phyloP scores from a whole-genome alignment of 1,140 invertebrate genomes.

The Camponotus vicinus region DNA sequence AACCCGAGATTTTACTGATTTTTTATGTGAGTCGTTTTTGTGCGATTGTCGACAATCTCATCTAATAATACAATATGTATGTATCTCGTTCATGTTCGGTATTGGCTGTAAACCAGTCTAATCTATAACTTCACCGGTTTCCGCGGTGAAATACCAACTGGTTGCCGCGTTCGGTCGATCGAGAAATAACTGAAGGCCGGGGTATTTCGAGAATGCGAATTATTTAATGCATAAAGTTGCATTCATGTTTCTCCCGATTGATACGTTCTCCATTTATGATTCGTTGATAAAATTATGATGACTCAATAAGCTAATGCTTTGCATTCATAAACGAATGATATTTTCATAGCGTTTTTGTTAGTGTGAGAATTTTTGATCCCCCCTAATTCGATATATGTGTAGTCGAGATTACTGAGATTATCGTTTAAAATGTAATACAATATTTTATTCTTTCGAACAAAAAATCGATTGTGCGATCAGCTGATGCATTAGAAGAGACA shows the following conservation, averaged over 20 bases:
- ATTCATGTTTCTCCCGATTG: not conserved
- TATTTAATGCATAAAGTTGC: constrained; percentile 1
- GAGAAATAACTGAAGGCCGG: constrained; percentile 19
- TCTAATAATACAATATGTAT: not conserved
- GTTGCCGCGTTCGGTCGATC: constrained; percentile 18
- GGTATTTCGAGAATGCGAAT: constrained; percentile 22
- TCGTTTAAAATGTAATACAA: not conserved
- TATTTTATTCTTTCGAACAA: not conserved
- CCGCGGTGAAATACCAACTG: constrained; percentile 22
- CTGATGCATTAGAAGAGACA: not conserved
- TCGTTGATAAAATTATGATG: not conserved
- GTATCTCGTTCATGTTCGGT: not conserved
- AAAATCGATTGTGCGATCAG: not conserved
- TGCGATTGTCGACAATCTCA: not conserved
- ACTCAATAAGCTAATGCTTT: not conserved
- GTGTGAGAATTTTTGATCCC: not conserved
- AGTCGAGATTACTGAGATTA: not conserved
- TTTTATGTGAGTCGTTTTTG: not conserved
- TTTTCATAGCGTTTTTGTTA: not conserved
- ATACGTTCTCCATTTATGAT: not conserved
- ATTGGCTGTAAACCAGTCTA: not conserved
- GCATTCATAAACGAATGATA: not conserved
- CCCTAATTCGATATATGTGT: not conserved
- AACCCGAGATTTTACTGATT: not conserved
- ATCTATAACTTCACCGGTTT: not conserved